Conservation (phyloP, 1,140 invertebrate genomes). For the Scaptomyza montana region DNA sequence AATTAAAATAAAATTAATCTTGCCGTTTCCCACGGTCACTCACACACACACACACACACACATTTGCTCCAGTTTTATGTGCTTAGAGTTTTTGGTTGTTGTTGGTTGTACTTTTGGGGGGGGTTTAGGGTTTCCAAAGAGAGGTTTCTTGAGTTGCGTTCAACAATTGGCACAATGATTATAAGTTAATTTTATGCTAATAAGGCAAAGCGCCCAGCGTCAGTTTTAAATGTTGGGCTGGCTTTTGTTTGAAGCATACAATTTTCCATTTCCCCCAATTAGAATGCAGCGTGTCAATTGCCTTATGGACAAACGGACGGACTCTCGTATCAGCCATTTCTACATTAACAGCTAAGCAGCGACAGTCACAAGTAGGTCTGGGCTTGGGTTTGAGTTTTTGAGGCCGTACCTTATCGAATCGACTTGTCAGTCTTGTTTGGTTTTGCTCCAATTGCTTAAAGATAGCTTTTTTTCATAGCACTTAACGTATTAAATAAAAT, state of each 20-base stretch:
- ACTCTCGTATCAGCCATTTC: constrained; percentile 16
- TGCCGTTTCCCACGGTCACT: constrained; percentile 66
- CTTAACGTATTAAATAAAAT: constrained; percentile 42
- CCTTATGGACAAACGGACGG: neutral
- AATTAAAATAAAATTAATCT: constrained; percentile 80
- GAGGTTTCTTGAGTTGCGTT: constrained; percentile 1
- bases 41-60: neutral
- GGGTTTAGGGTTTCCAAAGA: constrained; percentile 2
- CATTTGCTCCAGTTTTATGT: constrained; percentile 49
- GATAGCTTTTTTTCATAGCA: constrained; percentile 49
- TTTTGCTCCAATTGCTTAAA: constrained; percentile 72
- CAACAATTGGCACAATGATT: constrained; percentile 71
- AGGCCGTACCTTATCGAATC: constrained; percentile 16
- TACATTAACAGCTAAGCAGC: constrained; percentile 8
- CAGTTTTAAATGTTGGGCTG: neutral
- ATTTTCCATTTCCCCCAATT: constrained; percentile 57
- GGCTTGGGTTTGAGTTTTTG: constrained; percentile 4
- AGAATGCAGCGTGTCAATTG: constrained; percentile 56
- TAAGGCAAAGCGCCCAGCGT: constrained; percentile 49
- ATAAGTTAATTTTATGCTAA: constrained; percentile 77
- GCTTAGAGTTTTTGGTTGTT: constrained; percentile 17
- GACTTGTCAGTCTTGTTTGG: constrained; percentile 32
- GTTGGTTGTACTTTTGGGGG: neutral
- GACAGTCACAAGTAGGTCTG: constrained; percentile 21
- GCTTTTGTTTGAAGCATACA: constrained; percentile 4